Base-by-base conservation (phyloP, 2,797 vertebrate species). In the Bufotes viridis region DNA sequence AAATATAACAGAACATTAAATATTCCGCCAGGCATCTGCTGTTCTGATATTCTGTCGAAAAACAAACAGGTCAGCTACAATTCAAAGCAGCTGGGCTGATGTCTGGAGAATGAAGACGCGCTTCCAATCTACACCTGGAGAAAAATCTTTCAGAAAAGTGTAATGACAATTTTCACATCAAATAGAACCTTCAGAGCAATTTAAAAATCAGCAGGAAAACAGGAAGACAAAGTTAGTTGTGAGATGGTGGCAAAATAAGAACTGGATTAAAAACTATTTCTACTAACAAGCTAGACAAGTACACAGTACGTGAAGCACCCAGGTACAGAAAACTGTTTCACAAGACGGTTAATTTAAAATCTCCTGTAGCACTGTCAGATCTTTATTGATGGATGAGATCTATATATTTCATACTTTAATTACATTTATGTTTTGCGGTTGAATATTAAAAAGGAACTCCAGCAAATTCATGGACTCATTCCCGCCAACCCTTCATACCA, bases 91-190 rank as follows among this genome's bases (percentile, higher is more conserved):
- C 78, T 82, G 88, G 84, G 58, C 85, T 53, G 57, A 70, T 75
- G 85, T 84, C 88, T 87, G 14, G 63, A 29, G 67, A 84, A 72
- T 63, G 51, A 42, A 51, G 60, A 70, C 60, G 15, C 58, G 34
- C 83, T 89, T 84, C 81, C 63, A 87, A 89, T 89, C 88, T 84
- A 87, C 88, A 89, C 88, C 88, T 89, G 85, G 72, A 84, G 42
- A 84, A 79, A 82, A 79, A 49, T 53, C 55, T 81, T 75, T 84
- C 55, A 34, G 55, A 72, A 79, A 84, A 61, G 88, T 61, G 74
- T 34, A 84, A 84, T 84, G 81, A 89, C 85, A 89, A 89, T 89
- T 89, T 89, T 84, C 88, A 89, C 88, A 74, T 89, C 58, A 80
- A 78, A 82, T 51, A 72, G 75, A 87, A 84, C 57, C 61, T 87